A percentile compares a stretch with the other conserved stretches of the same genome.
phyloP scores from a whole-genome alignment of 2,797 vertebrate species.

The Ctenochaetus hawaiiensis region DNA sequence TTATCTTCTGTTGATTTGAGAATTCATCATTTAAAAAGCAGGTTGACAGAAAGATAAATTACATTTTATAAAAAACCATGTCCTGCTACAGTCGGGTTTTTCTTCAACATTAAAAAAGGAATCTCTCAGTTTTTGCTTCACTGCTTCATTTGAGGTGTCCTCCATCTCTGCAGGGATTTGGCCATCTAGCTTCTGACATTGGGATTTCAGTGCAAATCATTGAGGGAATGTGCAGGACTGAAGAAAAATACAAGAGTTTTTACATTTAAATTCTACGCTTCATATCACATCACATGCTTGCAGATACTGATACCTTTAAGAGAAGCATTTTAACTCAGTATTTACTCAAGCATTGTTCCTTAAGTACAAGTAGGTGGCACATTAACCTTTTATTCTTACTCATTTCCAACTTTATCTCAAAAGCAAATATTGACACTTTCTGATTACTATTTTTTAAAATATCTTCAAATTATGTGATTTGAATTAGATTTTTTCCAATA shows the following conservation, averaged over 20 bases:
- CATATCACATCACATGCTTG: slow-evolving; percentile 23
- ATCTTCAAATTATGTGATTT: neutral
- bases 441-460: neutral
- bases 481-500: neutral
- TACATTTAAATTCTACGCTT: slow-evolving; percentile 7
- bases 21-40: neutral
- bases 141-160: neutral
- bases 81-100: slow-evolving; percentile 10
- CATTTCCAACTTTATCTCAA: neutral
- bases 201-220: neutral
- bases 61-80: slow-evolving; percentile 20
- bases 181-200: neutral
- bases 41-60: slow-evolving; percentile 1
- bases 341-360: neutral
- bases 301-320: slow-evolving; percentile 33
- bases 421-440: neutral
- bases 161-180: slow-evolving; percentile 1
- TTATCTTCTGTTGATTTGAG: neutral
- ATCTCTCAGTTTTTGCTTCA: slow-evolving; percentile 21
- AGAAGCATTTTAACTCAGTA: neutral
- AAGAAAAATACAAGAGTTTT: slow-evolving; percentile 1
- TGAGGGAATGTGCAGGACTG: neutral
- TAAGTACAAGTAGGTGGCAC: neutral
- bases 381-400: neutral
- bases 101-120: slow-evolving; percentile 21